phyloP scores from a whole-genome alignment of 2,113 vertebrate species.

The Elaphurus davidianus region DNA sequence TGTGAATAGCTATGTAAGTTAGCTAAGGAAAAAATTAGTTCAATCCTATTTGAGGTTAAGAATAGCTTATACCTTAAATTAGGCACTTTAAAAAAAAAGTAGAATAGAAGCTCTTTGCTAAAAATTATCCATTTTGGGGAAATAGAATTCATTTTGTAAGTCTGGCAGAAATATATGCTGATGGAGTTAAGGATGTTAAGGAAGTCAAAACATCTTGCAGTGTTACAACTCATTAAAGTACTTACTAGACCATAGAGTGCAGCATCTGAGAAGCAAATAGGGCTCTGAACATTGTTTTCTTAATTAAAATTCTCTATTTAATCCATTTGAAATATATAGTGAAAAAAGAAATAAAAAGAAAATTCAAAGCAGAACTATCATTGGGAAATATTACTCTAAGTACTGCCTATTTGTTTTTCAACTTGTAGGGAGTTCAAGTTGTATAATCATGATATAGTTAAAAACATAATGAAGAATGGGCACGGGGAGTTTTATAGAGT shows the following conservation, averaged over 20 bases:
- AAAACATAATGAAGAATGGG: conserved; percentile 45
- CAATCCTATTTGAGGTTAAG: conserved; percentile 1
- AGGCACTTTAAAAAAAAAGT: background rate
- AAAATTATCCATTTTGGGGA: conserved; percentile 42
- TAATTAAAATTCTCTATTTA: conserved; percentile 64
- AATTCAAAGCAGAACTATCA: conserved; percentile 26
- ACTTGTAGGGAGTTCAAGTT: background rate
- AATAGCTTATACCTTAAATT: conserved; percentile 4
- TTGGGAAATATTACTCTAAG: background rate
- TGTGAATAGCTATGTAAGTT: background rate
- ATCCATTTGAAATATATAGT: conserved; percentile 32
- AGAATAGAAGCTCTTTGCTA: conserved; percentile 31
- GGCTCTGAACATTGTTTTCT: conserved; percentile 29
- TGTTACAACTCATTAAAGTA: conserved; percentile 57
- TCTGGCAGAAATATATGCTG: conserved; percentile 57
- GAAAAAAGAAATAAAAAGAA: conserved; percentile 27
- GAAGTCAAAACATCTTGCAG: conserved; percentile 53
- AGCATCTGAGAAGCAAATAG: conserved; percentile 37
- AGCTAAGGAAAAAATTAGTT: background rate
- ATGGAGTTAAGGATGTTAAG: background rate
- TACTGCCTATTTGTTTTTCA: background rate
- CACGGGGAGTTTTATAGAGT: conserved; percentile 30
- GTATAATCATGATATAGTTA: conserved; percentile 40
- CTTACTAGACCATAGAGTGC: conserved; percentile 42
- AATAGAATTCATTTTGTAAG: conserved; percentile 54